Base-by-base conservation (phyloP, 2,888 invertebrate genomes). In the Cyrtodaria siliqua region DNA sequence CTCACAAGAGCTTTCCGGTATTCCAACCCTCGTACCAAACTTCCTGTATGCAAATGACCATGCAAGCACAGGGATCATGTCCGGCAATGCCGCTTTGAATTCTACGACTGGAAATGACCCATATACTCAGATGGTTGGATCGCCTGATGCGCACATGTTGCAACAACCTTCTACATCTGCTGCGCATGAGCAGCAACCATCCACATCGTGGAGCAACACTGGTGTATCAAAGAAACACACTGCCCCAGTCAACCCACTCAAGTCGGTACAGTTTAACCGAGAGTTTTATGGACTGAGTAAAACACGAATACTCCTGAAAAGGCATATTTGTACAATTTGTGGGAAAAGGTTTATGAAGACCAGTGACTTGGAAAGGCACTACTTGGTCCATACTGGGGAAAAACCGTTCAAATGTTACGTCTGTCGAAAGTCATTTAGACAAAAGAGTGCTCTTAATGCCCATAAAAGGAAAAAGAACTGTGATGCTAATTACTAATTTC, bases 281-380 rank as follows among this genome's bases (percentile, higher is more conserved):
- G 74, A 79, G 2, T 68, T 71, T 29, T 79, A 79, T 53, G 79
- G 79, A 3, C 44, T 42, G 26, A 60, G 63, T 40, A 74, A 67
- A 47, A 20, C 68, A 18, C 57, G 63, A 40, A 67, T 79, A n/a
- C 23, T 74, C 6, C 40, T 74, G 16, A 79, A 79, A 47, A 53
- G 69, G 18, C 61, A 69, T 38, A 71, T 79, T n/a, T 79, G 79
- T 63, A 52, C 47, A 18, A 40, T 61, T 0, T 69, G 74, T 44
- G 78, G 78, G 18, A 63, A 60, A 23, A 57, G 72, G 3, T 49
- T 57, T 1, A 42, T 73, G 42, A 78, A 68, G 27, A 72, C 68
- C 29, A 59, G 67, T 56, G 72, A 73, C 26, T 50, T 78, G 0
- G 63, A 67, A 14, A 47, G 78, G 0, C 78, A 78, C 42, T 14